These are phyloP conservation scores for Parascotia fuliginaria DNA, from an alignment of 2,888 invertebrate species.

Conservation along the genomic window DNA sequence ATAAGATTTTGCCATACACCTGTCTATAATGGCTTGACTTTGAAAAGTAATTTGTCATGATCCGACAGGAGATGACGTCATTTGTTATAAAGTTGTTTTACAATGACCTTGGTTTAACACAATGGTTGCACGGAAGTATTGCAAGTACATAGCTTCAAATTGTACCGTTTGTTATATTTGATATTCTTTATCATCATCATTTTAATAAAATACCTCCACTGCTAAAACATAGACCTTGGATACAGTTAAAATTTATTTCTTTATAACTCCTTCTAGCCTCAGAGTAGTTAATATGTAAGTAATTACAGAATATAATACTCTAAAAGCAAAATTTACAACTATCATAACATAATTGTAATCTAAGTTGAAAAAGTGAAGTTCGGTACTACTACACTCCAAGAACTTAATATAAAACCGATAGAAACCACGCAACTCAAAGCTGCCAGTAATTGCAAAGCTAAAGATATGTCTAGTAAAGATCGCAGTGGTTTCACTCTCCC, in stretches of 20 bases:
- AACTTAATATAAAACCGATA: background rate
- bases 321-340: too few species aligned
- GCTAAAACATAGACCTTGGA: too few species aligned
- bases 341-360: too few species aligned
- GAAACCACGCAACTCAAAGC: constrained; percentile 19
- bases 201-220: too few species aligned
- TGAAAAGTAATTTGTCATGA: constrained; percentile 34
- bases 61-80: constrained; percentile 30
- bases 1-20: constrained; percentile 27
- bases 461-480: constrained; percentile 29
- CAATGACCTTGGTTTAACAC: constrained; percentile 34
- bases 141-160: constrained; percentile 3
- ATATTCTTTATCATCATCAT: too few species aligned
- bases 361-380: too few species aligned
- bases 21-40: constrained; percentile 25
- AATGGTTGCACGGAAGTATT: constrained; percentile 32
- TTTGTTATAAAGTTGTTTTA: constrained; percentile 24
- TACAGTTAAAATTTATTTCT: too few species aligned
- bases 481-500: constrained; percentile 36
- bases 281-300: too few species aligned
- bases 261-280: too few species aligned
- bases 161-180: too few species aligned
- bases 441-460: constrained; percentile 27
- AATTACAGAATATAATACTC: too few species aligned
- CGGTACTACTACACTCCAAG: too few species aligned